Conservation (phyloP, 2,797 vertebrate genomes). For the Protonibea diacanthus region DNA sequence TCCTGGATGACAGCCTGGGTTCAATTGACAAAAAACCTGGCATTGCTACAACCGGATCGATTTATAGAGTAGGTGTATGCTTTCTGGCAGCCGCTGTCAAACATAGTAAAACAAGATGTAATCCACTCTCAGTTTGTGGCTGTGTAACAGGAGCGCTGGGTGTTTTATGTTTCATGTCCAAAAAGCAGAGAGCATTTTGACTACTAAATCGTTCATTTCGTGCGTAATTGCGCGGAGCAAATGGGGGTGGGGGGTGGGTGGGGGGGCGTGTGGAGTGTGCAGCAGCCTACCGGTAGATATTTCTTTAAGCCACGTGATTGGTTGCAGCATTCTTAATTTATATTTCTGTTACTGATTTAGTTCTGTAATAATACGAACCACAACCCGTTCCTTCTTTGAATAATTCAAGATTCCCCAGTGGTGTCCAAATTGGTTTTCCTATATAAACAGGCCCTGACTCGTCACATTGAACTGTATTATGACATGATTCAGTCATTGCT, state of each 20-base stretch:
- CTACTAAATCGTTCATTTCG: neutral
- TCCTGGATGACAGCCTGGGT: neutral
- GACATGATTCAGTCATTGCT: neutral
- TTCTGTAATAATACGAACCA: neutral
- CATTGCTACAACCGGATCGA: conserved; percentile 44
- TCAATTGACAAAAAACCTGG: conserved; percentile 20
- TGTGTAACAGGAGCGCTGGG: neutral
- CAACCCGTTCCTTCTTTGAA: neutral
- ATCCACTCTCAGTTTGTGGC: conserved; percentile 23
- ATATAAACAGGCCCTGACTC: neutral
- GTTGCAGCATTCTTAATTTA: neutral
- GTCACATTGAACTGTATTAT: neutral
- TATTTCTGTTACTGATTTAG: conserved; percentile 3
- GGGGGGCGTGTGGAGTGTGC: conserved; percentile 29
- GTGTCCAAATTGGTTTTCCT: conserved; percentile 7
- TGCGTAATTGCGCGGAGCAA: conserved; percentile 18
- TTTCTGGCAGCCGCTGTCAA: conserved; percentile 58
- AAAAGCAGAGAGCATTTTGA: neutral
- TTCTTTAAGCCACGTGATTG: conserved; percentile 38
- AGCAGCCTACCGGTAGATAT: neutral
- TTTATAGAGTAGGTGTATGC: conserved; percentile 52
- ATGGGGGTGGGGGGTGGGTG: no score
- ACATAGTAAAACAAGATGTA: conserved; percentile 61
- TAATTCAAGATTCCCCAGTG: neutral
- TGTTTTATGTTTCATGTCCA: neutral